Base-by-base conservation (phyloP, 53 echinoderm and acorn worm genomes). In the Patiria pectinifera region DNA sequence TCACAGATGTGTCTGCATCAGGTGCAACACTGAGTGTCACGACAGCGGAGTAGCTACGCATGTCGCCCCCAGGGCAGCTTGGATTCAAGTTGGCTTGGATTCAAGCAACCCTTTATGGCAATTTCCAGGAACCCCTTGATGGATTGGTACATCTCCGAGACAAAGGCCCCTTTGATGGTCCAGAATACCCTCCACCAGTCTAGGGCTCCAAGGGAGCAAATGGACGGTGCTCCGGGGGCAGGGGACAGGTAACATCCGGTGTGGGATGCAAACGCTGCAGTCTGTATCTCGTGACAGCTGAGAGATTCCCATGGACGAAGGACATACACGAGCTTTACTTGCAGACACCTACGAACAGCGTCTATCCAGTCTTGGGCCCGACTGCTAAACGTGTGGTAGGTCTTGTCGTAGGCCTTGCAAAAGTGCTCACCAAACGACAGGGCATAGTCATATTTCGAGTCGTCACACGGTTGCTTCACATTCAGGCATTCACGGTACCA, bases 361-460 rank as follows among this genome's bases (percentile, higher is more conserved):
- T 84, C 84, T 80, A 97, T 95, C 97, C 97, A 97, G 48, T 94
- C 83, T 61, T 91, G 90, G 26, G 95, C 95, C 83, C 93, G 91
- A 78, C 76, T 93, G 92, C 95, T 95, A 69, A 95, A 95, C 76
- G 93, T 93, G 95, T 95, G 94, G 92, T 92, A 95, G 61, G 95
- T 95, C 92, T 97, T 59, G 23, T 4, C 59, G 14, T 44, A 66
- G 22, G 58, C 35, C 23, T 35, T 44, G 66, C 84, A 84, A n/a
- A 62, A 84, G 16, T 18, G 84, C 84, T 66, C 84, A 2, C 84
- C 84, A 16, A 53, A 84, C 23, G 84, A 49, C 84, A 84, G 19
- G 44, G 84, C 84, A 18, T 84, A 66, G 62, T 58, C 84, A 45
- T 84, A 53, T 49, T 62, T 49, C 13, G 84, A 62, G 69, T 66